These are phyloP conservation scores for Pollenia griseotomentosa DNA, from an alignment of 2,888 invertebrate species.

Conservation along the genomic window DNA sequence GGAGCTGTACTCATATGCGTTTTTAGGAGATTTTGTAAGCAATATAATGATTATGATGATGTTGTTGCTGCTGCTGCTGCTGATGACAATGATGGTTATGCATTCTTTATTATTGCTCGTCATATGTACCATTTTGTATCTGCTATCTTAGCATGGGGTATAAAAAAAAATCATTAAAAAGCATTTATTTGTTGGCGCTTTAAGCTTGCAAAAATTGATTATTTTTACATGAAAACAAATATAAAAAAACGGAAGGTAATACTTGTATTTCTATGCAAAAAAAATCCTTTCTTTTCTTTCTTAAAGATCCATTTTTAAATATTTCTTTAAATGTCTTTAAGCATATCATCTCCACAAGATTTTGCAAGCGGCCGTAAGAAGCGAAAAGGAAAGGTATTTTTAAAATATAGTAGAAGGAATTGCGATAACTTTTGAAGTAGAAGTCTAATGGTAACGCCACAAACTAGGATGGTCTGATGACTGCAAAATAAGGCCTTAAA, in stretches of 20 bases:
- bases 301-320: not conserved
- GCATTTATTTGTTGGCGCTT: slow-evolving; percentile 27
- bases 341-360: no score
- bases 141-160: slow-evolving; percentile 41
- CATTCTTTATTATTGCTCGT: slow-evolving; percentile 21
- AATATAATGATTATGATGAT: slow-evolving; percentile 12
- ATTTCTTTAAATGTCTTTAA: no score
- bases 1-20: not conserved
- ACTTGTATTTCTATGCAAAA: no score
- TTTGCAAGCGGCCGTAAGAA: no score
- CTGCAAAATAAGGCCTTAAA: no score
- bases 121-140: not conserved
- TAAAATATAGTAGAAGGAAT: no score
- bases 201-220: slow-evolving; percentile 46
- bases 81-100: slow-evolving; percentile 35
- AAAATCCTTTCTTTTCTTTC: not conserved
- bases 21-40: slow-evolving; percentile 16
- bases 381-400: no score
- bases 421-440: no score
- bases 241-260: not conserved
- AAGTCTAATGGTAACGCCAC: no score
- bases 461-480: no score
- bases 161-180: slow-evolving; percentile 19
- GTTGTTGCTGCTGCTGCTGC: not conserved
- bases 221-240: slow-evolving; percentile 37